A percentile compares a stretch with the other conserved stretches of the same genome.
Conservation (phyloP, 1,140 invertebrate genomes). For the Drosophila kurseongensis region DNA sequence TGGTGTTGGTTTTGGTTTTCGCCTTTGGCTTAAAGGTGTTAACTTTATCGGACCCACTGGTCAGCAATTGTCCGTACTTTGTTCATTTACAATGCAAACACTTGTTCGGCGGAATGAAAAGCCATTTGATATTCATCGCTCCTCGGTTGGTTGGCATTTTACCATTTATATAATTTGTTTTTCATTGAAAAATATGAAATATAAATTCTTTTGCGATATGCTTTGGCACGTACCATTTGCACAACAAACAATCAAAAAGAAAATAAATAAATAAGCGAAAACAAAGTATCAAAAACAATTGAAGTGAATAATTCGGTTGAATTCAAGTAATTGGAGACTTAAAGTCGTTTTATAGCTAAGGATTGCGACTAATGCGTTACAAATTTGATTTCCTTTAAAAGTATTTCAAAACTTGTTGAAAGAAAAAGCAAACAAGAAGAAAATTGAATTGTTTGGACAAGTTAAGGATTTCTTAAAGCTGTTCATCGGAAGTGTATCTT, state of each 20-base stretch:
- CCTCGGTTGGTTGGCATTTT: constrained; percentile 32
- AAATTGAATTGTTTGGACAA: neutral
- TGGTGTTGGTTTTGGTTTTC: constrained; percentile 41
- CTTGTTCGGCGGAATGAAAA: constrained; percentile 65
- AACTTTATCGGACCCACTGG: constrained; percentile 64
- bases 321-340: constrained; percentile 38
- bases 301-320: constrained; percentile 45
- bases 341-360: constrained; percentile 24
- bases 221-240: constrained; percentile 60
- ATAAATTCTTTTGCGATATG: constrained; percentile 40
- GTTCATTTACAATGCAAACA: constrained; percentile 63
- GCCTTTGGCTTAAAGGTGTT: constrained; percentile 74
- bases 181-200: constrained; percentile 52
- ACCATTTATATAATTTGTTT: constrained; percentile 69
- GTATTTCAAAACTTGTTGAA: constrained; percentile 17
- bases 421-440: neutral
- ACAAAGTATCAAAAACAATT: constrained; percentile 45
- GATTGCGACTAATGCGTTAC: constrained; percentile 31
- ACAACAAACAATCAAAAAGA: constrained; percentile 3
- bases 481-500: neutral
- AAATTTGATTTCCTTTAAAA: constrained; percentile 41
- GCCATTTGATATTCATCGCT: constrained; percentile 65
- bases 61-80: constrained; percentile 46
- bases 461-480: neutral
- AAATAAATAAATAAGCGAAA: constrained; percentile 45